Base-by-base conservation (phyloP, 2,797 vertebrate species). In the Setipinna tenuifilis region DNA sequence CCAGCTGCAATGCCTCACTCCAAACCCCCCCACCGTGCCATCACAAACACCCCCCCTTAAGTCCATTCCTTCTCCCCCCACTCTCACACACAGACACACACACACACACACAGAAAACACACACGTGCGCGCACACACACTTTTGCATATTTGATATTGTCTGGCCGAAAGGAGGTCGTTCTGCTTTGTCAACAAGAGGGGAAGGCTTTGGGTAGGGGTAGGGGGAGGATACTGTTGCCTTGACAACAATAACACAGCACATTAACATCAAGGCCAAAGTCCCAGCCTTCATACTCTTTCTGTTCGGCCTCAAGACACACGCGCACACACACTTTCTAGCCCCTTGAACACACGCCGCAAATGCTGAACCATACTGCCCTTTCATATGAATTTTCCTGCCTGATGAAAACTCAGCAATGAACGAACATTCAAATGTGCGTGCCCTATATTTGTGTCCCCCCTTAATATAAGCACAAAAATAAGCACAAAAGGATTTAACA, bases 201-300 rank as follows among this genome's bases (percentile, higher is more conserved):
- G 12, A 75, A 35, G 68, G 68, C 28, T 17, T 2, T 19, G 58
- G 58, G 58, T 3, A 6, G 58, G 58, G 58, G 7, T 59, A 16
- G 68, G 28, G 68, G 68, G 68, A 2, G 28, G 25, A 35, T 17
- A 31, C 68, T 31, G 68, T 75, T 75, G 68, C 31, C 68, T 35
- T 75, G 68, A 35, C 68, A 75, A 75, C 68, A 75, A 75, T 75
- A 75, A 75, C 28, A 75, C 31, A 31, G 28, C 28, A 75, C 17
- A 75, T 31, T 59, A 75, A 62, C 57, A 85, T 48, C 78, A 82
- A 62, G 84, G 84, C 84, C 84, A 82, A 85, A 85, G 84, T 82
- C 84, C 83, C n/a, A 46, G 12, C 11, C 44, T 57, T 35, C 46
- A 84, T 16, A 41, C 46, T 84, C 65, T 10, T 71, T 71, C 65